These are phyloP conservation scores for Drosophila tropicalis DNA, from an alignment of 1,140 invertebrate genomes.

Conservation along the genomic window DNA sequence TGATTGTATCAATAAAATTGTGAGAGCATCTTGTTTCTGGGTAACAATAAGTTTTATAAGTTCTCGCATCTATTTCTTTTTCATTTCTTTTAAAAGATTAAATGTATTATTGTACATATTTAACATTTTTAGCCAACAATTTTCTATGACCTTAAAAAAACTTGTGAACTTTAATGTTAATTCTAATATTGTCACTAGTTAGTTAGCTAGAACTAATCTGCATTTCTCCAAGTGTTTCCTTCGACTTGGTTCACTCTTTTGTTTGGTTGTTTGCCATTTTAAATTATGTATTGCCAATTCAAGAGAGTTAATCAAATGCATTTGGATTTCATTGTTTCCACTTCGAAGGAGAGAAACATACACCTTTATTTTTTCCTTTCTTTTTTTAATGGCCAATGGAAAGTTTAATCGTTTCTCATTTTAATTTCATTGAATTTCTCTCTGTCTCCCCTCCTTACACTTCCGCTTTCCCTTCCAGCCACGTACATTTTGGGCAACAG, in stretches of 20 bases:
- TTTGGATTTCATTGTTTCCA: constrained; percentile 54
- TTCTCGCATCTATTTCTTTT: too few relatives aligned
- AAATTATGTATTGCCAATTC: constrained; percentile 71
- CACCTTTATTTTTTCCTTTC: constrained; percentile 17
- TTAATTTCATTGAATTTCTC: constrained; percentile 65
- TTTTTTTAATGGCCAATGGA: constrained; percentile 44
- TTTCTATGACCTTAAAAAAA: too few relatives aligned
- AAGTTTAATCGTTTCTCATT: constrained; percentile 51
- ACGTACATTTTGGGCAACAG: constrained; percentile 51
- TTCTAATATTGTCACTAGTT: too few relatives aligned
- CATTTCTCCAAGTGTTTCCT: not conserved
- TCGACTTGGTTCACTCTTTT: constrained; percentile 1
- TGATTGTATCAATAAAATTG: too few relatives aligned
- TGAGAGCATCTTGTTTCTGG: too few relatives aligned
- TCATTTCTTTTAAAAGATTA: too few relatives aligned
- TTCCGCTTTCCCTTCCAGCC: too few relatives aligned
- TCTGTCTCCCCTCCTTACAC: not conserved
- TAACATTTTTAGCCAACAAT: too few relatives aligned
- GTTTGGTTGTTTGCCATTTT: constrained; percentile 25
- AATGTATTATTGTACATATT: too few relatives aligned
- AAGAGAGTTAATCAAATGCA: constrained; percentile 70
- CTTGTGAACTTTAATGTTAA: too few relatives aligned
- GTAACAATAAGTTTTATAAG: too few relatives aligned
- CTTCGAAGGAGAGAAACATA: constrained; percentile 18
- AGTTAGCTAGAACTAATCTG: too few relatives aligned